Evolutionary conservation across 64 coral and sea anemone species (phyloP).

Genomic region (Montipora capricornis): DNA sequence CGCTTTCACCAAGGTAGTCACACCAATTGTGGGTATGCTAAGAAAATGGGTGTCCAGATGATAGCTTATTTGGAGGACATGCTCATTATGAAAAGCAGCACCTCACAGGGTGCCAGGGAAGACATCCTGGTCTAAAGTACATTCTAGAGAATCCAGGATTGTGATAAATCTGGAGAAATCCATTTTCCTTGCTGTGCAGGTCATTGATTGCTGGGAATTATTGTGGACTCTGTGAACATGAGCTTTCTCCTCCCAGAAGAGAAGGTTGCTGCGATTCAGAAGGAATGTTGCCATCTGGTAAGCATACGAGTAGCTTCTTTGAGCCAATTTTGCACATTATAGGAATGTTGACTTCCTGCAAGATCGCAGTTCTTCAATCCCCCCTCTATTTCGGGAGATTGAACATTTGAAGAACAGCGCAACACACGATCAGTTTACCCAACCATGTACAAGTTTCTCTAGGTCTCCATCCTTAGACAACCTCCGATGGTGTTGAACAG

Average conservation of each 20-base stretch:
- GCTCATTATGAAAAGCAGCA: constrained; percentile 12
- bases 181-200: neutral
- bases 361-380: constrained; percentile 16
- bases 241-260: constrained; percentile 5
- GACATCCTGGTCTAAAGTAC: neutral
- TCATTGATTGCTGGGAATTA: constrained; percentile 21
- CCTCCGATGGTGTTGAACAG: too few species aligned
- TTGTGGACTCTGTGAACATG: constrained; percentile 18
- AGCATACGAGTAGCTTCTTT: neutral
- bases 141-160: constrained; percentile 21
- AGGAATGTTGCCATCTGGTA: neutral
- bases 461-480: too few species aligned
- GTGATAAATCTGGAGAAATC: constrained; percentile 11
- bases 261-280: neutral
- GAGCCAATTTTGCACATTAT: constrained; percentile 37
- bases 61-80: constrained; percentile 17
- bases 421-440: too few species aligned
- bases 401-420: neutral
- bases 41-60: constrained; percentile 15
- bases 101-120: neutral
- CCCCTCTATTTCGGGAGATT: constrained; percentile 8
- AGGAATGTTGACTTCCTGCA: constrained; percentile 18
- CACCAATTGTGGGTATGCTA: neutral
- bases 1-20: constrained; percentile 47
- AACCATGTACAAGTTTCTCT: too few species aligned